phyloP scores from a whole-genome alignment of 2,797 vertebrate species.

The Hemitrygon akajei region DNA sequence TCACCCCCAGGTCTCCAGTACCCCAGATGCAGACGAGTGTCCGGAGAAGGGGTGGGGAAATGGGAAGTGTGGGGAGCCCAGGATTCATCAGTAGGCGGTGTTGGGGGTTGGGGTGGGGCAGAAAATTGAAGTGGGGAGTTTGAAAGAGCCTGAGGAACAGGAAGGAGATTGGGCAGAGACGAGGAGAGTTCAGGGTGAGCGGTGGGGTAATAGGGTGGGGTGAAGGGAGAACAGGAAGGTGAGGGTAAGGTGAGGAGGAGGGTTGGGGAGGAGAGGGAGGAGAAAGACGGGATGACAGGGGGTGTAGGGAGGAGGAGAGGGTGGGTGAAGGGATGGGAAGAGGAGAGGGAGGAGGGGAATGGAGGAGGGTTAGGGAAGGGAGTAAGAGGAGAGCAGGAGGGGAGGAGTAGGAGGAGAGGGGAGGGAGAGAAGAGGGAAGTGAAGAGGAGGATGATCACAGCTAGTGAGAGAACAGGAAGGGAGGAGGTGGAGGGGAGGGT shows the following conservation, averaged over 20 bases:
- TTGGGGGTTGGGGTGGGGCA: background rate
- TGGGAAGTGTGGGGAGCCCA: background rate
- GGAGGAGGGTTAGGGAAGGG: background rate
- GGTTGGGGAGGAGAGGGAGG: background rate
- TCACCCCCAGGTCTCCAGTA: no score
- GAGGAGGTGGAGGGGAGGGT: background rate
- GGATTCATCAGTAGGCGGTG: background rate
- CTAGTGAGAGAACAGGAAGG: no score
- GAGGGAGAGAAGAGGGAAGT: background rate
- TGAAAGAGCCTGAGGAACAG: background rate
- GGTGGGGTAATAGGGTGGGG: background rate
- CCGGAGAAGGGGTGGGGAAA: background rate
- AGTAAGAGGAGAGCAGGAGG: background rate
- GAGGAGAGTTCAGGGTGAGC: background rate
- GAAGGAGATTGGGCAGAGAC: constrained; percentile 4
- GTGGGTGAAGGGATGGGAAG: background rate
- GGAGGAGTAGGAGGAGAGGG: background rate
- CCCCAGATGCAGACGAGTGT: background rate
- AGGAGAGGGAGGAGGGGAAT: background rate
- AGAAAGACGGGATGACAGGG: background rate
- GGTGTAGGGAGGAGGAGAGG: background rate
- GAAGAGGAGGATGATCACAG: no score
- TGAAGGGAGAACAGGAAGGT: background rate
- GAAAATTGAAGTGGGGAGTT: no score
- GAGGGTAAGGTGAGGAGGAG: background rate